Percentiles rank a stretch among this genome's conserved stretches.
These are phyloP conservation scores for Synanthedon vespiformis DNA, from an alignment of 2,888 invertebrate genomes.

Conservation along the genomic window DNA sequence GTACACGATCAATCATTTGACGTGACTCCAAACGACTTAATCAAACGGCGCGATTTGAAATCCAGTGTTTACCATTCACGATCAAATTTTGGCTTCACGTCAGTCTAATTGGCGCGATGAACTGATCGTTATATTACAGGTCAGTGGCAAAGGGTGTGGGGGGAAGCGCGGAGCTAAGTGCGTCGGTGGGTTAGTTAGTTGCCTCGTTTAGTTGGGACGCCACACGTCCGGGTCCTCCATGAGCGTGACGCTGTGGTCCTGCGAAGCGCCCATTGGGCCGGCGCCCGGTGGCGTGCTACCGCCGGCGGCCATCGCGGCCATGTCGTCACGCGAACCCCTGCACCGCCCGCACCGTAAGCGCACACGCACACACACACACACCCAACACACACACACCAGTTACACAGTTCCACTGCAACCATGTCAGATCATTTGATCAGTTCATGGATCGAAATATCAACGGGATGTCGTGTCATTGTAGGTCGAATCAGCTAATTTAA, in stretches of 20 bases:
- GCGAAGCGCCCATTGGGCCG: conserved; percentile 44
- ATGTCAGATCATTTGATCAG: background rate
- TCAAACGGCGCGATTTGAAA: too few relatives aligned
- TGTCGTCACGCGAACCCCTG: conserved; percentile 87
- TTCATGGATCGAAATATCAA: background rate
- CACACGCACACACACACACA: conserved; percentile 14
- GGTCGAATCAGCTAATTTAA: too few relatives aligned
- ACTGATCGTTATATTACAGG: too few relatives aligned
- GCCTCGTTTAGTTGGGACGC: conserved; percentile 84
- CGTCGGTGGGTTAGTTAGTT: background rate
- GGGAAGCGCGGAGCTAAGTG: too few relatives aligned
- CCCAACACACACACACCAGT: conserved; percentile 2
- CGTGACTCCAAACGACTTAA: too few relatives aligned
- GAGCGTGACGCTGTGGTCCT: conserved; percentile 81
- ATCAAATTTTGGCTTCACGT: too few relatives aligned
- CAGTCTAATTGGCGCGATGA: too few relatives aligned
- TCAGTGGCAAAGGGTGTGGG: too few relatives aligned
- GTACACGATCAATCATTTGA: too few relatives aligned
- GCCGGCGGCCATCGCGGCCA: conserved; percentile 83
- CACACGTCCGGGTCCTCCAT: conserved; percentile 95
- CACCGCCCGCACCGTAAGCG: conserved; percentile 8
- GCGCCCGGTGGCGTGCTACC: conserved; percentile 73
- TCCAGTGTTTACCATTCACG: too few relatives aligned
- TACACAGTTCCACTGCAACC: background rate
- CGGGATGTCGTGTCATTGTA: too few relatives aligned